Evolutionary conservation across 2,888 invertebrate genomes (phyloP).

Genomic region (Drosophila subsilvestris): DNA sequence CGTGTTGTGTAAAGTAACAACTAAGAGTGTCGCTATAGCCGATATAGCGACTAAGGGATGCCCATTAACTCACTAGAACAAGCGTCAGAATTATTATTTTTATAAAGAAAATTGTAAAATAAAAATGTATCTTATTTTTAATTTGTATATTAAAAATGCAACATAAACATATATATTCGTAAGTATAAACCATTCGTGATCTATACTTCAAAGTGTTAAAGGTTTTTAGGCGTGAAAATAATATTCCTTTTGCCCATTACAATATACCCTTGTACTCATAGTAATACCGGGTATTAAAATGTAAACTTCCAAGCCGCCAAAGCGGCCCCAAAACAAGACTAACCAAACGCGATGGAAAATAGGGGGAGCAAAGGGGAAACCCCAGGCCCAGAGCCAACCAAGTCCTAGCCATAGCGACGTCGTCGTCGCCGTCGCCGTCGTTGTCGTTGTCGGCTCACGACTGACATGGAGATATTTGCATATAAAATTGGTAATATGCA

Average conservation of each 20-base stretch:
- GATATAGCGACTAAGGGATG: not conserved
- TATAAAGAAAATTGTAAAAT: too few species aligned
- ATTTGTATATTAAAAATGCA: too few species aligned
- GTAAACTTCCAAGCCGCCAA: constrained; percentile 73
- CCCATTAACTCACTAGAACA: not conserved
- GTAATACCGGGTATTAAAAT: constrained; percentile 47
- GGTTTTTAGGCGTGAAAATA: not conserved
- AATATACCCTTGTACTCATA: not conserved
- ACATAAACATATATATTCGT: too few species aligned
- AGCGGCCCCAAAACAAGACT: constrained; percentile 63
- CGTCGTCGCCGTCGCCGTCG: too few species aligned
- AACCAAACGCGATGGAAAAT: constrained; percentile 6
- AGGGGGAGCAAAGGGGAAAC: constrained; percentile 1
- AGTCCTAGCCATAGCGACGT: constrained; percentile 55
- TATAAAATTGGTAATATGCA: constrained; percentile 83
- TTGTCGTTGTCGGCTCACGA: constrained; percentile 67
- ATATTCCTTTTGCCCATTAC: not conserved
- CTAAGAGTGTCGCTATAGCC: not conserved
- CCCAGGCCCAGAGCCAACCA: constrained; percentile 21
- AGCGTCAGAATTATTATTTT: too few species aligned
- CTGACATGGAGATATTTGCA: constrained; percentile 79
- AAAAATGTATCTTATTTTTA: too few species aligned
- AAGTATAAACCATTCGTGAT: too few species aligned
- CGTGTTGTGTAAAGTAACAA: constrained; percentile 53
- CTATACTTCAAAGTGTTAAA: too few species aligned